phyloP scores from a whole-genome alignment of 2,888 invertebrate species.

The Matsumyia berberina region DNA sequence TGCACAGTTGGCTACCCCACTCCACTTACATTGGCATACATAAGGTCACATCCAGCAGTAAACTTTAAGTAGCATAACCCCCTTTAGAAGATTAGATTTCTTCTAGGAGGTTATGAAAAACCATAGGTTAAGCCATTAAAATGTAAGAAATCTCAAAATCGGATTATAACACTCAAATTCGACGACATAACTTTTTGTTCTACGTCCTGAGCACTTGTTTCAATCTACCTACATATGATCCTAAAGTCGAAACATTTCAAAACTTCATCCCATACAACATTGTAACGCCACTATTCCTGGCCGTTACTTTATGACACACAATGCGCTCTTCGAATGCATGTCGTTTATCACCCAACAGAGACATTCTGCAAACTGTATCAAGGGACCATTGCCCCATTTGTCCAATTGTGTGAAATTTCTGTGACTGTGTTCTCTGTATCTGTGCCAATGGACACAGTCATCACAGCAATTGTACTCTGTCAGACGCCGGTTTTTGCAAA shows the following conservation, averaged over 20 bases:
- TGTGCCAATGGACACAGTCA: background rate
- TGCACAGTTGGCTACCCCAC: too few relatives aligned
- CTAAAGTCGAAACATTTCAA: background rate
- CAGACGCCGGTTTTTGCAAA: slow-evolving; percentile 33
- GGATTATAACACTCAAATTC: too few relatives aligned
- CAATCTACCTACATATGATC: too few relatives aligned
- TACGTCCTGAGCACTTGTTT: too few relatives aligned
- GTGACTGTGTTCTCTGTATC: slow-evolving; percentile 28
- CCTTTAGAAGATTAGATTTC: too few relatives aligned
- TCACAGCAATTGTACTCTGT: slow-evolving; percentile 43
- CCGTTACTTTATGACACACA: slow-evolving; percentile 6
- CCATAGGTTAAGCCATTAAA: too few relatives aligned
- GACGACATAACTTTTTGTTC: too few relatives aligned
- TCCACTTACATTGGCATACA: too few relatives aligned
- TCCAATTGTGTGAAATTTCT: slow-evolving; percentile 66
- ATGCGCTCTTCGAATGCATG: slow-evolving; percentile 17
- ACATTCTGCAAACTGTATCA: slow-evolving; percentile 48
- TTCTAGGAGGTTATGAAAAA: too few relatives aligned
- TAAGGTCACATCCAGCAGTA: too few relatives aligned
- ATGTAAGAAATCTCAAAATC: too few relatives aligned
- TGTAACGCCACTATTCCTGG: slow-evolving; percentile 12
- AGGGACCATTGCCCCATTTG: slow-evolving; percentile 51
- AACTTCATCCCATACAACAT: background rate
- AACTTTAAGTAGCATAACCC: too few relatives aligned
- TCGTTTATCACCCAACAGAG: slow-evolving; percentile 52